Evolutionary conservation across 2,797 vertebrate species (phyloP).

Genomic region (Parauchenoglanis ngamensis): DNA sequence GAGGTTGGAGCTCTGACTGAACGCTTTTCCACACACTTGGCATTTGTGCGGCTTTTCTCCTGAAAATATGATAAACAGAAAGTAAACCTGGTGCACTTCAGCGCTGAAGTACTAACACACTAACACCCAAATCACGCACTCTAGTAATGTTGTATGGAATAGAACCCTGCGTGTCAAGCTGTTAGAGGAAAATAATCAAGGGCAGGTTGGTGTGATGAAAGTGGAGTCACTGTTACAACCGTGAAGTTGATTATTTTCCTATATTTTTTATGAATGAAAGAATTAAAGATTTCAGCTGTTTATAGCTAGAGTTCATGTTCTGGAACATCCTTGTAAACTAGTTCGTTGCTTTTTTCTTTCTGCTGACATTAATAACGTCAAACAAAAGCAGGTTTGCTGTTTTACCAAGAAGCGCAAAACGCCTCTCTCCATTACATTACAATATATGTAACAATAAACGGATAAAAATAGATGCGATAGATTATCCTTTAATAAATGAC

Average conservation of each 20-base stretch:
- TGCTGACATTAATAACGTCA: neutral
- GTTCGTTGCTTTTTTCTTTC: too few relatives aligned
- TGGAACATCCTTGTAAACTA: too few relatives aligned
- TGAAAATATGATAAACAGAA: slow-evolving; percentile 55
- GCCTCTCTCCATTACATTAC: neutral
- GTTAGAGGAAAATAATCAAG: neutral
- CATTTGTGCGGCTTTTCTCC: slow-evolving; percentile 99
- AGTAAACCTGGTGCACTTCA: neutral
- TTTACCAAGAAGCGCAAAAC: neutral
- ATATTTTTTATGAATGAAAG: neutral
- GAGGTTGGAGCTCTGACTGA: slow-evolving; percentile 99
- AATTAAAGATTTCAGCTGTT: neutral
- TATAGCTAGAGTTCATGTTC: neutral
- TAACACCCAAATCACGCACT: neutral
- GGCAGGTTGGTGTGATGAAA: neutral
- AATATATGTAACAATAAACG: neutral
- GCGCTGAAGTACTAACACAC: neutral
- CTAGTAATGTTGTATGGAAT: neutral
- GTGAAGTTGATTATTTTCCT: neutral
- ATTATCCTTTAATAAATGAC: neutral
- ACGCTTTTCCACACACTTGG: slow-evolving; percentile 97
- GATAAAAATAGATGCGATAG: neutral
- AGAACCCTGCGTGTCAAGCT: neutral
- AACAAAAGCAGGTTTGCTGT: neutral
- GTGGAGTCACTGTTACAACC: neutral